Percentiles rank a stretch among this genome's conserved stretches.
Conservation (phyloP, 2,888 invertebrate genomes). For the Sphaerophoria rueppellii region DNA sequence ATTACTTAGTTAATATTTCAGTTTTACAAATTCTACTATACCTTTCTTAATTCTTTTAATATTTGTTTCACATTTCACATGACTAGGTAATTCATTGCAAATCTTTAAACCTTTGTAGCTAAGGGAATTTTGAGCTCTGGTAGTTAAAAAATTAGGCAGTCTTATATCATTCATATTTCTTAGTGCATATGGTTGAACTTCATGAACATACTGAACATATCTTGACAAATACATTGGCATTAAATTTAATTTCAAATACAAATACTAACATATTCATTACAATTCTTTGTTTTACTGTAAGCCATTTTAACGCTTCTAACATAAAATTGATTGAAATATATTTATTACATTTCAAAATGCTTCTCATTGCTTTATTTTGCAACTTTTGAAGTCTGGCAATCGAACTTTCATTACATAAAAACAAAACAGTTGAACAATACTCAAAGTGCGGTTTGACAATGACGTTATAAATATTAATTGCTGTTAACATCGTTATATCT, state of each 20-base stretch:
- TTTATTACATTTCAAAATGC: constrained; percentile 14
- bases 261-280: neutral
- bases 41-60: too few relatives aligned
- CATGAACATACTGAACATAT: too few relatives aligned
- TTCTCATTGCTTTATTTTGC: constrained; percentile 20
- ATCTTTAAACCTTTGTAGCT: too few relatives aligned
- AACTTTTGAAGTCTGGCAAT: constrained; percentile 4
- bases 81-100: too few relatives aligned
- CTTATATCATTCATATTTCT: too few relatives aligned
- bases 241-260: neutral
- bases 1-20: too few relatives aligned
- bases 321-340: neutral
- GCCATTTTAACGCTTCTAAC: neutral
- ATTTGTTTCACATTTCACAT: too few relatives aligned
- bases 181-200: too few relatives aligned
- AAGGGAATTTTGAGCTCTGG: too few relatives aligned
- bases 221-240: too few relatives aligned
- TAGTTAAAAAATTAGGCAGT: too few relatives aligned
- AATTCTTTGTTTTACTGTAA: constrained; percentile 3
- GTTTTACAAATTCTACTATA: too few relatives aligned
- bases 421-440: constrained; percentile 31
- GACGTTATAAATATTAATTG: neutral
- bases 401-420: constrained; percentile 17
- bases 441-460: neutral
- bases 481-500: neutral